A percentile compares a stretch with the other conserved stretches of the same genome.
These are phyloP conservation scores for Cephus pulcher DNA, from an alignment of 2,888 invertebrate species.

Conservation along the genomic window DNA sequence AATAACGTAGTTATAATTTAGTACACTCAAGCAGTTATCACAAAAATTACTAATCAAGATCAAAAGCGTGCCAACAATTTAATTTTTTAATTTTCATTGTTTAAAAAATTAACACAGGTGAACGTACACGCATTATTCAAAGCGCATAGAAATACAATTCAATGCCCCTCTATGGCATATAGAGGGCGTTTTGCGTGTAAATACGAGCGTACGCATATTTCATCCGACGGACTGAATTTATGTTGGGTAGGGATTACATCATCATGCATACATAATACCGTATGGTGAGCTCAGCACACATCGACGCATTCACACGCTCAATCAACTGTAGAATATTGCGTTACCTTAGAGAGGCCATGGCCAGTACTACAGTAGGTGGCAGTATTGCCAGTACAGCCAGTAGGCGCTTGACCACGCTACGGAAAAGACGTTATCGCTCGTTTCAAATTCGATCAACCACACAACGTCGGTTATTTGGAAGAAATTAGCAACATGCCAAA, in stretches of 20 bases:
- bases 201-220: neutral
- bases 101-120: too few species aligned
- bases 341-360: constrained; percentile 54
- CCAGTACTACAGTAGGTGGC: constrained; percentile 39
- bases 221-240: neutral
- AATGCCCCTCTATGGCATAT: neutral
- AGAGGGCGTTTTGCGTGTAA: neutral
- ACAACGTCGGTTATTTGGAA: neutral
- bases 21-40: too few species aligned
- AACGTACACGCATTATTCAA: too few species aligned
- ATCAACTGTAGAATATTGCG: constrained; percentile 58
- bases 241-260: constrained; percentile 33
- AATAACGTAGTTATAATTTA: too few species aligned
- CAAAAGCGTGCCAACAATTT: too few species aligned
- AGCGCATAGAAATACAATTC: neutral
- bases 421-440: constrained; percentile 27
- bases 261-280: constrained; percentile 22
- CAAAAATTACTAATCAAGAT: too few species aligned
- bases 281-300: constrained; percentile 31
- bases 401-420: constrained; percentile 55
- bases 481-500: constrained; percentile 67
- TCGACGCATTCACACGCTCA: constrained; percentile 47
- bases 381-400: too few species aligned
- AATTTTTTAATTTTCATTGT: too few species aligned
- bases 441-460: too few species aligned